phyloP scores from a whole-genome alignment of 1,140 invertebrate species.

The Plodia interpunctella region DNA sequence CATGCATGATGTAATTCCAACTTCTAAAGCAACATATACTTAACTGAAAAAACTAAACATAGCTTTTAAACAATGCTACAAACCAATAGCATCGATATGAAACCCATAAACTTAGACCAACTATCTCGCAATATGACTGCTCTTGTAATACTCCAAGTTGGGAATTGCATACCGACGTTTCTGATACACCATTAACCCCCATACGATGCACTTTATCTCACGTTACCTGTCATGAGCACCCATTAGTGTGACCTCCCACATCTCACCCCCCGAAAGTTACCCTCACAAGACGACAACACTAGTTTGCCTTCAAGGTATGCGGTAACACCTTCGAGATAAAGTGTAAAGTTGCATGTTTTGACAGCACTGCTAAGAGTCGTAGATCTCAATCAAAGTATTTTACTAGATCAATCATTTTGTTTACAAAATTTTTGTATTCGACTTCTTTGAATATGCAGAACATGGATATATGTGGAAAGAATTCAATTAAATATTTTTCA shows the following conservation, averaged over 20 bases:
- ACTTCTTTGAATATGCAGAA: too few species aligned
- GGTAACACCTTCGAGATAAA: not conserved
- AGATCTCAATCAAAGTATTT: not conserved
- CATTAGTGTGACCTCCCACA: constrained; percentile 70
- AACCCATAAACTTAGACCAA: not conserved
- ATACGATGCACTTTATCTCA: constrained; percentile 69
- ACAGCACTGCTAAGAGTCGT: not conserved
- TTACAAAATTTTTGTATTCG: too few species aligned
- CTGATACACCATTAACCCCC: constrained; percentile 46
- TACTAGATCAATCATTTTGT: not conserved
- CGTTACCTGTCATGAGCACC: constrained; percentile 67
- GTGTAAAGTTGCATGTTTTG: not conserved
- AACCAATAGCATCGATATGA: too few species aligned
- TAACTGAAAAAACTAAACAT: too few species aligned
- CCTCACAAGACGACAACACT: constrained; percentile 27
- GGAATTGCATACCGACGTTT: not conserved
- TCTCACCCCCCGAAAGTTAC: constrained; percentile 64
- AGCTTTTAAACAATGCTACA: too few species aligned
- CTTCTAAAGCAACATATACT: too few species aligned
- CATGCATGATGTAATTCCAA: too few species aligned
- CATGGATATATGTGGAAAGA: too few species aligned
- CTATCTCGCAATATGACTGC: too few species aligned
- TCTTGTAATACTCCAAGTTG: not conserved
- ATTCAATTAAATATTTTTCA: too few species aligned
- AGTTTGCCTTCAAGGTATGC: not conserved